Evolutionary conservation across 37 sponge, comb jelly and placozoan species (phyloP), one percentile per base, ranked within the genome.

Genomic region (Lycopodina hypogea): DNA sequence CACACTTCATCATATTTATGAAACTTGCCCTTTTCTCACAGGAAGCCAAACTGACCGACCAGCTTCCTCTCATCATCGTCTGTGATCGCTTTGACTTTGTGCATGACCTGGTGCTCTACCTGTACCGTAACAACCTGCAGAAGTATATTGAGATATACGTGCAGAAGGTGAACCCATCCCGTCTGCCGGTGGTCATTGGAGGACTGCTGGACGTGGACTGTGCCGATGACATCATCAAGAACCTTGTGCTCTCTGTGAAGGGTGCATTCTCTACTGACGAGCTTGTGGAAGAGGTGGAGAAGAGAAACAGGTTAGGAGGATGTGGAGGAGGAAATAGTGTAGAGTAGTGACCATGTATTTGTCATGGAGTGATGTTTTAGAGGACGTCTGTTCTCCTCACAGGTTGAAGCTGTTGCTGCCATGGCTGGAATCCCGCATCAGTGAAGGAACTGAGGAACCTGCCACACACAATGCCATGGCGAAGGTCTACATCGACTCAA

Each of bases 91-190:
- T 98, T 80, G 94, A 98, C 87, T 96, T 96, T 88, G 99, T 96
- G 42, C 99, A 98, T 72, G 99, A 98, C 78, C 81, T 98, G 50
- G 99, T 98, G 51, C 95, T 98, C 72, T 91, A 98, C 64, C 90
- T 98, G 56, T 96, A 98, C 76, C 87, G 88, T 61, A 98, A 98
- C 84, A 98, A 93, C 66, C 87, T 98, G 17, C 96, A 93, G 87
- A 98, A 98, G 77, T 98, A 98, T 93, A 98, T 98, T 41, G 99
- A 98, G 84, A 98, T 98, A 50, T 98, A 98, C 68, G 99, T 98
- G 37, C 99, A 98, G 64, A 98, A 98, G 96, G 98, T 98, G 42
- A 98, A 98, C 75, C 91, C 96, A 19, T 88, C 94, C 78, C 95
- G 99, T 80, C 86, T 98, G 28, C 96, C 99, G 23, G 89, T 90